Evolutionary conservation across 2,888 invertebrate genomes (phyloP).

Genomic region (Agrotis segetum): DNA sequence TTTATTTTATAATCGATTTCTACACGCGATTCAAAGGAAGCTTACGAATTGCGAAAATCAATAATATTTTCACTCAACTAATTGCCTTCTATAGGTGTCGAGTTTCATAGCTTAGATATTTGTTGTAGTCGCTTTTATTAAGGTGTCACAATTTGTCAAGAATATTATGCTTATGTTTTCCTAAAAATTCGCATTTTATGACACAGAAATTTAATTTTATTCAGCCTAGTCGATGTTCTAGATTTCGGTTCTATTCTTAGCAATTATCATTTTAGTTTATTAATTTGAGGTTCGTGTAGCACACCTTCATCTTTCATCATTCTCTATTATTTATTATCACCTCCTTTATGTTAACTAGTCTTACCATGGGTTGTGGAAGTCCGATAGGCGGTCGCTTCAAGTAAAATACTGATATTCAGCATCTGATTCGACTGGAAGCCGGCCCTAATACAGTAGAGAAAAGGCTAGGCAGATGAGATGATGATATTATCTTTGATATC

Average conservation of each 20-base stretch:
- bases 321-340: neutral
- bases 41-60: slow-evolving; percentile 22
- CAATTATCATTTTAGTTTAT: neutral
- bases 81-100: slow-evolving; percentile 19
- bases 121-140: slow-evolving; percentile 19
- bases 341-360: neutral
- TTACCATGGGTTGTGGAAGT: too few relatives aligned
- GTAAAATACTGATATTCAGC: too few relatives aligned
- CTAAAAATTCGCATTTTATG: too few relatives aligned
- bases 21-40: slow-evolving; percentile 37
- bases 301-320: neutral
- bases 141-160: slow-evolving; percentile 13
- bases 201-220: neutral
- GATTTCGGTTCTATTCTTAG: neutral
- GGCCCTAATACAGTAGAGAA: too few relatives aligned
- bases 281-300: neutral
- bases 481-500: too few relatives aligned
- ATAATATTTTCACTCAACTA: slow-evolving; percentile 17
- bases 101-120: slow-evolving; percentile 28
- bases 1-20: slow-evolving; percentile 48
- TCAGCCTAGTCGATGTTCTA: neutral
- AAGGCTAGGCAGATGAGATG: too few relatives aligned
- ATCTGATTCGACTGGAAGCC: too few relatives aligned
- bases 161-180: neutral
- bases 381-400: too few relatives aligned